Base-by-base conservation (phyloP, 1,140 invertebrate genomes). In the Pectinophora gossypiella region DNA sequence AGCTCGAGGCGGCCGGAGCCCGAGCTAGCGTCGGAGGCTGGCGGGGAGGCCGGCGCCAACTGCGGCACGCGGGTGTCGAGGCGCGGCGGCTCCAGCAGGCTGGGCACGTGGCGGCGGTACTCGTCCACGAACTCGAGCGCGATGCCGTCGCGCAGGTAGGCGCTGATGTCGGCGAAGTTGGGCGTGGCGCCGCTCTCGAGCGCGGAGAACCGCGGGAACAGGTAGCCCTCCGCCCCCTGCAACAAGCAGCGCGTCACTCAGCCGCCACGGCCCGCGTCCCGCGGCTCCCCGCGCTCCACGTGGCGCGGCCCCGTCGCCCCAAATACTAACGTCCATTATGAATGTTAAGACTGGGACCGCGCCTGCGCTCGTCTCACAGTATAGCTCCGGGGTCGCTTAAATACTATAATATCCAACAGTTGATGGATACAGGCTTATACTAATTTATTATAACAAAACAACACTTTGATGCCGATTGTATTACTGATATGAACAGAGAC, bases 161-260 rank as follows among this genome's bases (percentile, higher is more conserved):
- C 58, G 67, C 61, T 46, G 36, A 82, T 67, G 54, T 85, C 78
- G 38, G 56, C 68, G 71, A 60, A 76, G 71, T 68, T 78, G 56
- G 73, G 81, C 64, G 81, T 78, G 55, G 54, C 72, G 48, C 75
- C 78, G 55, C 1, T 35, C 76, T 82, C 81, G 48, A 85, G 63
- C 60, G 72, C 79, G 47, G 53, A 59, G 72, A 81, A 81, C 40
- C 52, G 54, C 65, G 78, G 81, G 60, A 59, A 70, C 75, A 81
- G 72, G 78, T 83, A 74, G 48, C 63, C 54, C 65, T 82, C 76
- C 57, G 60, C 48, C 57, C 61, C 64, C 76, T 83, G 79, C 66
- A 75, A 78, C 48, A 64, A 58, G 58, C 61, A 23, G 44, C 23
- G 18, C 54, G 55, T 13, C 15, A 5, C 3, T 10, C 20, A 38